A percentile compares a stretch with the other conserved stretches of the same genome.
Evolutionary conservation across 2,797 vertebrate genomes (phyloP).

Genomic region (Acanthopagrus latus): DNA sequence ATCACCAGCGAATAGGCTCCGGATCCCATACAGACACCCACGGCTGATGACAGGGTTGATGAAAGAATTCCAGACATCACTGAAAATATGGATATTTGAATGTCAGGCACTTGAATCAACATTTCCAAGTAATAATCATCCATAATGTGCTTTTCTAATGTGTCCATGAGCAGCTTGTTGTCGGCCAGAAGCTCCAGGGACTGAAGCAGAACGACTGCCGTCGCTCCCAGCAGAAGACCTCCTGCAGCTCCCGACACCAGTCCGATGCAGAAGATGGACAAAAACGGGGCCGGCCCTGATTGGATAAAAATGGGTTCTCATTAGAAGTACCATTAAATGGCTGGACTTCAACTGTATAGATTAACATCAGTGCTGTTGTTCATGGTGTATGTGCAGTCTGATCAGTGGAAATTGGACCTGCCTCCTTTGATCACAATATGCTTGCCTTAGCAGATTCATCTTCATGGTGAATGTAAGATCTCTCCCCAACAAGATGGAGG

Average conservation of each 20-base stretch:
- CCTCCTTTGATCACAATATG: background rate
- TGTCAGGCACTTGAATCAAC: too few relatives aligned
- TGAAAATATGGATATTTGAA: background rate
- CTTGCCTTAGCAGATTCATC: too few relatives aligned
- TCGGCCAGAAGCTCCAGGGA: constrained; percentile 12
- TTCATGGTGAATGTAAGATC: too few relatives aligned
- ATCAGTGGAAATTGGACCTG: too few relatives aligned
- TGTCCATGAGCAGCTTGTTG: background rate
- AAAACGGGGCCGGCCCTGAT: background rate
- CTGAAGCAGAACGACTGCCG: background rate
- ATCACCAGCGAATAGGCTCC: background rate
- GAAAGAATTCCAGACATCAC: background rate
- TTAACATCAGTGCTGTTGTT: too few relatives aligned
- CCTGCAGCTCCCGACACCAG: background rate
- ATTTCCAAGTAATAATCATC: background rate
- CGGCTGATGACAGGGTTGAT: background rate
- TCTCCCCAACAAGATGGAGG: too few relatives aligned
- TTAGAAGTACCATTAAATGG: background rate
- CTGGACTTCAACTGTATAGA: background rate
- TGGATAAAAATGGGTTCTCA: background rate
- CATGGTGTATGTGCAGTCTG: too few relatives aligned
- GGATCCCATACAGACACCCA: background rate
- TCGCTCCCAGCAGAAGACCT: background rate
- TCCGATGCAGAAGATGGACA: background rate
- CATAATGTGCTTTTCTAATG: background rate